Evolutionary conservation across 2,797 vertebrate species (phyloP).

Genomic region (Protonibea diacanthus): DNA sequence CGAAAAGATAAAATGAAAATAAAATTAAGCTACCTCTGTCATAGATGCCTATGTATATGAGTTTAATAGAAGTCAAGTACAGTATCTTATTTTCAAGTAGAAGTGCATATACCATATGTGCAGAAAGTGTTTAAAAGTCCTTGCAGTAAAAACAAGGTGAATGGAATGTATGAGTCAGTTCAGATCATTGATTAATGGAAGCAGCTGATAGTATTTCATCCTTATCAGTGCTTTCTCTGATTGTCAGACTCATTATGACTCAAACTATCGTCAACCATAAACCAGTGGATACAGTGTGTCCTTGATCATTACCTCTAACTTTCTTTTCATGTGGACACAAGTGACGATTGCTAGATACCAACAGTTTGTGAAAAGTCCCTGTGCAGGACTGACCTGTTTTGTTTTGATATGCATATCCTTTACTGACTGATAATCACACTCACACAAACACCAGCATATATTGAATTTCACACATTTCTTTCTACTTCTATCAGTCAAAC

Average conservation of each 20-base stretch:
- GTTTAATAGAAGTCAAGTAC: neutral
- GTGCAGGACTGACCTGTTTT: neutral
- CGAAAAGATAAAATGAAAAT: neutral
- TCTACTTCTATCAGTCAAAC: neutral
- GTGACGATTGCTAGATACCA: neutral
- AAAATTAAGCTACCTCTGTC: neutral
- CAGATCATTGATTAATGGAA: neutral
- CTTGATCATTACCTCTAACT: slow-evolving; percentile 1
- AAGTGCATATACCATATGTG: neutral
- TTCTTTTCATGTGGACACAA: slow-evolving; percentile 7
- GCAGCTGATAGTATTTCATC: neutral
- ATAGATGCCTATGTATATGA: neutral
- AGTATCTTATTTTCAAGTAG: neutral
- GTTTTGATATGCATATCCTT: neutral
- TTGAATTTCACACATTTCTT: neutral
- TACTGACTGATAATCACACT: neutral
- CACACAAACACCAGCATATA: neutral
- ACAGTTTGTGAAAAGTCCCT: slow-evolving; percentile 42
- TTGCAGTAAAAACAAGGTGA: neutral
- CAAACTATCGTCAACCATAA: slow-evolving; percentile 1
- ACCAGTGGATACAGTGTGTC: neutral
- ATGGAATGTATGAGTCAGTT: slow-evolving; percentile 30
- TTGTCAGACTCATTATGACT: slow-evolving; percentile 26
- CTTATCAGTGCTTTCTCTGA: slow-evolving; percentile 27
- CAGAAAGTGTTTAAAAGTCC: neutral